Evolutionary conservation across 2,113 vertebrate genomes (phyloP).

Genomic region (Leptobrachium leishanense): DNA sequence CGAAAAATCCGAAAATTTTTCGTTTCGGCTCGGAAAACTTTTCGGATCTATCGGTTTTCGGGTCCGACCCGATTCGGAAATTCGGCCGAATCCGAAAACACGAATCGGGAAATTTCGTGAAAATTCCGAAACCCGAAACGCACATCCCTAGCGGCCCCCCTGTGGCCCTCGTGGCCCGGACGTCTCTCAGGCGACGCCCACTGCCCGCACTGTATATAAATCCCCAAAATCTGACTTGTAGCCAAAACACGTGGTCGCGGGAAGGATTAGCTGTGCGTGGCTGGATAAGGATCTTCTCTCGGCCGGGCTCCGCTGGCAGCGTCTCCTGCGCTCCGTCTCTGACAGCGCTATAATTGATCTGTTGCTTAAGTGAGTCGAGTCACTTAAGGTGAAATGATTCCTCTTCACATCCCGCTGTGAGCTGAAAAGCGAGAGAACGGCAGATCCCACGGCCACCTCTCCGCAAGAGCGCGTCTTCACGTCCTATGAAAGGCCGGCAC

Average conservation of each 20-base stretch:
- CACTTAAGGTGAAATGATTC: conserved; percentile 38
- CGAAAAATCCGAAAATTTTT: no score
- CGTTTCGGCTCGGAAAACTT: no score
- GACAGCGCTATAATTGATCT: conserved; percentile 35
- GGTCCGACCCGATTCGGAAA: no score
- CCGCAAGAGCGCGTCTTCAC: not conserved
- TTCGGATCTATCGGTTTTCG: no score
- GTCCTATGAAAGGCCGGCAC: not conserved
- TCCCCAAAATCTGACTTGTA: not conserved
- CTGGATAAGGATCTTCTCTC: conserved; percentile 34
- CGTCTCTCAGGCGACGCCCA: no score
- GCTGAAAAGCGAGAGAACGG: not conserved
- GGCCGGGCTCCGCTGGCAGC: not conserved
- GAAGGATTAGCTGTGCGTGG: not conserved
- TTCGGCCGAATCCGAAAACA: no score
- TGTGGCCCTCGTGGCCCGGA: no score
- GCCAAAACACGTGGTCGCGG: not conserved
- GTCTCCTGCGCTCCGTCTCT: conserved; percentile 5
- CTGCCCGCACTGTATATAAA: not conserved
- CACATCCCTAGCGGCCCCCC: no score
- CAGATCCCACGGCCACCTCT: not conserved
- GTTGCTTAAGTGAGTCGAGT: conserved; percentile 42
- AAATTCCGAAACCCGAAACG: no score
- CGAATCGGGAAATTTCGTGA: no score
- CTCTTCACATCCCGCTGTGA: not conserved